A percentile compares a stretch with the other conserved stretches of the same genome.
Conservation (phyloP, 2,888 invertebrate species). For the Dromius quadrimaculatus region DNA sequence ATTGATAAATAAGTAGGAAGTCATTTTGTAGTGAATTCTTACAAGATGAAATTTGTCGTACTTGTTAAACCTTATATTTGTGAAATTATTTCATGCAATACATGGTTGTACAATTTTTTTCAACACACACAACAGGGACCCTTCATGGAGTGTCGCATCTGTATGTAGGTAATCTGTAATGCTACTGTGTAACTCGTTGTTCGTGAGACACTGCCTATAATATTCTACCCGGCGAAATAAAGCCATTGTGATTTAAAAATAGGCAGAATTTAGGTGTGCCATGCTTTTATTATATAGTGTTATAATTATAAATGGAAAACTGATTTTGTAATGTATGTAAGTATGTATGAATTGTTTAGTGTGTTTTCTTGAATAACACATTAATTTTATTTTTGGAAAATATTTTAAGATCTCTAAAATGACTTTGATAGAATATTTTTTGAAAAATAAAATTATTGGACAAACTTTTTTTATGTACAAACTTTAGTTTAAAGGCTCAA, state of each 20-base stretch:
- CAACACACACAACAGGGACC: too few species aligned
- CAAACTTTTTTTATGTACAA: slow-evolving; percentile 40
- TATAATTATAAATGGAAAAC: slow-evolving; percentile 24
- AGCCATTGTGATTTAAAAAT: slow-evolving; percentile 50
- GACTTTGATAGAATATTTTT: background rate
- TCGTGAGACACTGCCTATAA: slow-evolving; percentile 48
- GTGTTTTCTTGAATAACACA: slow-evolving; percentile 36
- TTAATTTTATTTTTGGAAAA: slow-evolving; percentile 14
- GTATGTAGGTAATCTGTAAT: too few species aligned
- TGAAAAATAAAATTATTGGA: too few species aligned
- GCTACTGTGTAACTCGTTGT: background rate
- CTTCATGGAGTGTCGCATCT: too few species aligned
- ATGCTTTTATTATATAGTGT: slow-evolving; percentile 57
- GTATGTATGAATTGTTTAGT: slow-evolving; percentile 33
- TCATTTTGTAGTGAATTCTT: too few species aligned
- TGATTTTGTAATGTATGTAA: slow-evolving; percentile 38
- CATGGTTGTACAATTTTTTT: too few species aligned
- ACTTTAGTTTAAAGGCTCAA: slow-evolving; percentile 45
- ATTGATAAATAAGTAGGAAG: too few species aligned
- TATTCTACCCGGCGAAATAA: slow-evolving; percentile 47
- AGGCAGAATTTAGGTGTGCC: slow-evolving; percentile 62
- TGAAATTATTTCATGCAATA: too few species aligned
- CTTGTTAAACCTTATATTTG: too few species aligned
- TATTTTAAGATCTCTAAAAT: background rate
- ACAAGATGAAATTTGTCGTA: too few species aligned